These are phyloP conservation scores for Slavum lentiscoides DNA, from an alignment of 2,888 invertebrate species.

Conservation along the genomic window DNA sequence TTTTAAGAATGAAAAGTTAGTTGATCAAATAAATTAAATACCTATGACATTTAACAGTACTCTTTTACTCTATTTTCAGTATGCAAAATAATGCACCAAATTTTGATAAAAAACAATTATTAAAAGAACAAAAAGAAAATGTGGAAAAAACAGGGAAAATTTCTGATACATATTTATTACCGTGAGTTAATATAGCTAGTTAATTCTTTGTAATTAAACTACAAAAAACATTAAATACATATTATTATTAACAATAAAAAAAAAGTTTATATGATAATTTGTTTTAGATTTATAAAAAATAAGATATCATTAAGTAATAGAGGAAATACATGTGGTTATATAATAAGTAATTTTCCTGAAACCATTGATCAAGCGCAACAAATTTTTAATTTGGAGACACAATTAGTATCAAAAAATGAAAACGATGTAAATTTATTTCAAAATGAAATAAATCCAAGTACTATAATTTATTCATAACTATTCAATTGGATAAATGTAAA, in stretches of 20 bases:
- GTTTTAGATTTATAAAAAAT: constrained; percentile 30
- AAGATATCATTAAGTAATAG: constrained; percentile 1
- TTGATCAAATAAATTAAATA: constrained; percentile 16
- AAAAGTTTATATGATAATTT: not conserved
- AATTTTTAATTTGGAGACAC: constrained; percentile 20
- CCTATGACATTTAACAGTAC: not conserved
- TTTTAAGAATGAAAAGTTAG: not conserved
- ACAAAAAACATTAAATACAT: not conserved
- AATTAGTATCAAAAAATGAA: not conserved
- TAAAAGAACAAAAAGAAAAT: constrained; percentile 33
- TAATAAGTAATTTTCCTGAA: constrained; percentile 39
- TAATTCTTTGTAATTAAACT: not conserved
- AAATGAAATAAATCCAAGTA: constrained; percentile 35
- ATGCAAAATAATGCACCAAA: not conserved
- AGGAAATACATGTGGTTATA: constrained; percentile 25
- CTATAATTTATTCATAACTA: not conserved
- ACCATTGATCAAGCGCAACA: constrained; percentile 37
- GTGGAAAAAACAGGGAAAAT: constrained; percentile 32
- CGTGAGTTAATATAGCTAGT: not conserved
- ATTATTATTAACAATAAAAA: constrained; percentile 8
- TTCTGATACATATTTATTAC: constrained; percentile 28
- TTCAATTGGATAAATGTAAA: not conserved
- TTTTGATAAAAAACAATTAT: constrained; percentile 9
- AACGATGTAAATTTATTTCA: not conserved
- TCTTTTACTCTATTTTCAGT: not conserved